Percentiles rank a stretch among this genome's conserved stretches.
These are phyloP conservation scores for Pseudochromis fuscus DNA, from an alignment of 2,797 vertebrate species.

Conservation along the genomic window DNA sequence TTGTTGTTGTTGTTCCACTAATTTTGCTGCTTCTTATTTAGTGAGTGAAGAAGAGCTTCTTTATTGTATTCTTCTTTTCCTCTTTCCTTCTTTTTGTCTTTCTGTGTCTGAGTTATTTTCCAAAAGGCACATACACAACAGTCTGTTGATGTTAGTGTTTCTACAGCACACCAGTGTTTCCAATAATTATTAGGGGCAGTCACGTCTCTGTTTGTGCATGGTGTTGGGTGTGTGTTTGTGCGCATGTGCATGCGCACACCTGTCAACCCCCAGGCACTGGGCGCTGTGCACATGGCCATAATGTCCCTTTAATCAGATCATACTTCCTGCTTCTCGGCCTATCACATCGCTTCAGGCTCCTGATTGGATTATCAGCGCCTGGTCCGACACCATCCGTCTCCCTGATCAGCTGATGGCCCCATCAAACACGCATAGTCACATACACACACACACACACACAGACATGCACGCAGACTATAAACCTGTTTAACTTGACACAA, in stretches of 20 bases:
- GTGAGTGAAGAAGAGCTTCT: not conserved
- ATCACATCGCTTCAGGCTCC: slow-evolving; percentile 94
- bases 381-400: slow-evolving; percentile 83
- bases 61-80: not conserved
- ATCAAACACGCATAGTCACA: slow-evolving; percentile 70
- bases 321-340: slow-evolving; percentile 95
- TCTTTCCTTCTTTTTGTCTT: not conserved
- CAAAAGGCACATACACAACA: slow-evolving; percentile 28
- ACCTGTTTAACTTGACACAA: slow-evolving; percentile 81
- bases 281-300: slow-evolving; percentile 92
- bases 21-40: slow-evolving; percentile 39
- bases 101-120: slow-evolving; percentile 16
- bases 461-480: slow-evolving; percentile 53
- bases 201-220: slow-evolving; percentile 50
- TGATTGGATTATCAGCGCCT: slow-evolving; percentile 90
- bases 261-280: slow-evolving; percentile 86
- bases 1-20: not conserved
- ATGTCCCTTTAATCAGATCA: slow-evolving; percentile 97
- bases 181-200: slow-evolving; percentile 59
- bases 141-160: slow-evolving; percentile 35
- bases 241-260: slow-evolving; percentile 54
- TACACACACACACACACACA: slow-evolving; percentile 32
- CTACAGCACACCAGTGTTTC: slow-evolving; percentile 34
- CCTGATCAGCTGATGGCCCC: slow-evolving; percentile 84
- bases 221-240: slow-evolving; percentile 20